phyloP scores from a whole-genome alignment of 2,113 vertebrate species.

The Butorides virescens region DNA sequence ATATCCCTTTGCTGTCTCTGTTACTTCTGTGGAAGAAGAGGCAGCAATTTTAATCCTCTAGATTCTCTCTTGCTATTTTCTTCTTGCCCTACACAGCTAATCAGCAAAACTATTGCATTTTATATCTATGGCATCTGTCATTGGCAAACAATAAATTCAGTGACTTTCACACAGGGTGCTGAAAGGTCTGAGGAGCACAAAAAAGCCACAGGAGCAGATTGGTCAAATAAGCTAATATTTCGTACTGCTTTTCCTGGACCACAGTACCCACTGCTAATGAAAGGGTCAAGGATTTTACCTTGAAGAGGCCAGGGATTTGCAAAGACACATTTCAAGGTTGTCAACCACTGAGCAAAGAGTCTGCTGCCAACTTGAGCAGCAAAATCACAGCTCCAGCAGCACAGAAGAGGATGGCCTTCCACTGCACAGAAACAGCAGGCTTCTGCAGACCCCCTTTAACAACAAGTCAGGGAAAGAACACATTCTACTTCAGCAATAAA shows the following conservation, averaged over 20 bases:
- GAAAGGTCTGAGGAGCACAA: not conserved
- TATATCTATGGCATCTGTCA: not conserved
- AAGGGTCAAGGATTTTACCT: not conserved
- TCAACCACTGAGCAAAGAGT: not conserved
- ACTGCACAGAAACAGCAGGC: not conserved
- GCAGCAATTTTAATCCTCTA: not conserved
- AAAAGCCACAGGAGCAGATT: not conserved
- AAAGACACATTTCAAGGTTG: not conserved
- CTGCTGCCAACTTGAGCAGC: not conserved
- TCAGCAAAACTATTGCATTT: not conserved
- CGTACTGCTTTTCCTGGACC: not conserved
- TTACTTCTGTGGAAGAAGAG: not conserved
- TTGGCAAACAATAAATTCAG: not conserved
- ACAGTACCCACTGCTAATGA: not conserved
- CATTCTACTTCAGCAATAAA: not conserved
- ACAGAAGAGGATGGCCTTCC: not conserved
- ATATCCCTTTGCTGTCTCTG: not conserved
- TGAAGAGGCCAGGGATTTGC: not conserved
- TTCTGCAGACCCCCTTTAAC: not conserved
- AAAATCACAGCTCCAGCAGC: not conserved
- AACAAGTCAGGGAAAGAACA: not conserved
- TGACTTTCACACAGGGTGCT: not conserved
- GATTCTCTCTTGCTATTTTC: not conserved
- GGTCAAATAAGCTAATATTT: not conserved
- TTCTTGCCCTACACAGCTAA: not conserved